These are phyloP conservation scores for Amblyopsis hoosieri DNA, from an alignment of 2,797 vertebrate species.

Conservation along the genomic window DNA sequence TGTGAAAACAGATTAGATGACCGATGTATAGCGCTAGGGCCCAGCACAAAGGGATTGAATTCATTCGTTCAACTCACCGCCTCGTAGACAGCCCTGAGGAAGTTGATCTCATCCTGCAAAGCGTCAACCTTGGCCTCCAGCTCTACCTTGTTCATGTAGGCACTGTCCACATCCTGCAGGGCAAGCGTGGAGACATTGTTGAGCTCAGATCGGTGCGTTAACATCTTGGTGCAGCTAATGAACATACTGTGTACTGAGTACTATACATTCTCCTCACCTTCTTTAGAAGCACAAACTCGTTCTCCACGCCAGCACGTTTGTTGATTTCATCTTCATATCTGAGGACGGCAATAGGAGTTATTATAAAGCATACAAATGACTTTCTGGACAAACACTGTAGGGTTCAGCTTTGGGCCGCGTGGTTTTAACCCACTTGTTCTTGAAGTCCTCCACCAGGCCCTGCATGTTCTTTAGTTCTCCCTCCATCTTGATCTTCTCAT, in stretches of 20 bases:
- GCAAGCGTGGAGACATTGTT: background rate
- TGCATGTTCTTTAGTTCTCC: constrained; percentile 81
- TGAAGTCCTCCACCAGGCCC: constrained; percentile 78
- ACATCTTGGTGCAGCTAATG: background rate
- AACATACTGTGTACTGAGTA: background rate
- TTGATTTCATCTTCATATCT: constrained; percentile 98
- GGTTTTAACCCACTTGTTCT: constrained; percentile 71
- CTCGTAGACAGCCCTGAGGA: constrained; percentile 86
- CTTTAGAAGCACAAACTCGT: constrained; percentile 95
- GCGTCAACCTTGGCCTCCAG: constrained; percentile 86
- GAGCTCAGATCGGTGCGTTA: background rate
- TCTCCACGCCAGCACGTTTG: constrained; percentile 86
- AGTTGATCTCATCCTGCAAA: constrained; percentile 88
- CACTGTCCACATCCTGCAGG: constrained; percentile 86
- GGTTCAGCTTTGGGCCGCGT: background rate
- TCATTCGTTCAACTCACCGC: constrained; percentile 70
- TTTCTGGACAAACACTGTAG: background rate
- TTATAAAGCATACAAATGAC: background rate
- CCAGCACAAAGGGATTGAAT: background rate
- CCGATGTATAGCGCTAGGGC: background rate
- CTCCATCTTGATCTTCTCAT: constrained; percentile 78
- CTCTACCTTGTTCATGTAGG: constrained; percentile 88
- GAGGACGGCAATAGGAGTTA: constrained; percentile 7
- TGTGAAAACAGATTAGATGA: background rate
- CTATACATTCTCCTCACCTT: constrained; percentile 76